Evolutionary conservation across 1,140 invertebrate genomes (phyloP).

Genomic region (Cherax destructor): DNA sequence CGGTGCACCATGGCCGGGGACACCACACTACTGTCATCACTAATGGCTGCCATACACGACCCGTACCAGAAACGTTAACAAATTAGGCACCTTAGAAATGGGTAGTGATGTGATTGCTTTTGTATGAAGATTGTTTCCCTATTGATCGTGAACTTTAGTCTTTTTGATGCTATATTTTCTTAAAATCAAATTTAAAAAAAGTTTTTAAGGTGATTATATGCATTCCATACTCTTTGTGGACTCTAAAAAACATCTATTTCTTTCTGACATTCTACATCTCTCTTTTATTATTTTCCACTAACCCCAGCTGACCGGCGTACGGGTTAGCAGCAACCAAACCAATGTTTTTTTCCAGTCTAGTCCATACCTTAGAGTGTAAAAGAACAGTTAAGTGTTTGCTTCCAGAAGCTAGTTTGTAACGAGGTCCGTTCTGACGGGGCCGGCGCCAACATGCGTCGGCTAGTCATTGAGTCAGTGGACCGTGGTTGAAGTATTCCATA

Average conservation of each 20-base stretch:
- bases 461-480: conserved; percentile 50
- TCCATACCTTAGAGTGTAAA: conserved; percentile 68
- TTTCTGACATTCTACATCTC: conserved; percentile 36
- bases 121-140: conserved; percentile 66
- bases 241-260: conserved; percentile 33
- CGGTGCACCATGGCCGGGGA: neutral
- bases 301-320: conserved; percentile 51
- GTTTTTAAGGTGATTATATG: conserved; percentile 63
- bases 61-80: conserved; percentile 61
- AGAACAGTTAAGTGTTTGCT: conserved; percentile 70
- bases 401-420: conserved; percentile 69
- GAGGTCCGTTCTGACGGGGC: conserved; percentile 50
- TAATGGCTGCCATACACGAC: neutral
- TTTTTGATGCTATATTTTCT: conserved; percentile 69
- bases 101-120: conserved; percentile 68
- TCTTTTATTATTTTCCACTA: conserved; percentile 53
- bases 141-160: conserved; percentile 68
- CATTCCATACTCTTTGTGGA: conserved; percentile 65
- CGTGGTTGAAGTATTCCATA: conserved; percentile 69
- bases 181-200: conserved; percentile 67
- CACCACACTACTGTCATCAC: neutral
- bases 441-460: conserved; percentile 28
- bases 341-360: conserved; percentile 70
- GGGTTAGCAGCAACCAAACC: conserved; percentile 67
- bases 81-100: conserved; percentile 70